Evolutionary conservation across 2,888 invertebrate species (phyloP).

Genomic region (Cyaniris semiargus): DNA sequence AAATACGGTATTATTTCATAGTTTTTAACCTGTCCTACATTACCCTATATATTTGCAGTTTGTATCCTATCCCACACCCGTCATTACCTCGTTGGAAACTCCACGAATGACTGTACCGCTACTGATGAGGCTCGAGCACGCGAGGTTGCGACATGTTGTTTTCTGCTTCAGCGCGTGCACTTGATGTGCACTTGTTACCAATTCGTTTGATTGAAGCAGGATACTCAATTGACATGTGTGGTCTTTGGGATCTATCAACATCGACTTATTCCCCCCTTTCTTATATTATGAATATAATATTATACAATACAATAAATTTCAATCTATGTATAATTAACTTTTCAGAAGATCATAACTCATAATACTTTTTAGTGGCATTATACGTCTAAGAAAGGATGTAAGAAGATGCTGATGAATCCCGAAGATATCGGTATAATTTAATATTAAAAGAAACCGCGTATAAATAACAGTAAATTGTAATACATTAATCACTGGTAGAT

Average conservation of each 20-base stretch:
- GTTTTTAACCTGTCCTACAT: neutral
- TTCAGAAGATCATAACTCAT: too few species aligned
- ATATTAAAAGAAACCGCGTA: conserved; percentile 14
- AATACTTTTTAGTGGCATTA: too few species aligned
- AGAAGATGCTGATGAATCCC: neutral
- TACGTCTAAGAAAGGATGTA: too few species aligned
- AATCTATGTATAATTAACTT: too few species aligned
- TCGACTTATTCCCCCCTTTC: too few species aligned
- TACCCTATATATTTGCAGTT: neutral
- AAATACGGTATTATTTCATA: too few species aligned
- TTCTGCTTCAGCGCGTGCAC: conserved; percentile 8
- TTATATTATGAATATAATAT: too few species aligned
- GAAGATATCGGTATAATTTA: neutral
- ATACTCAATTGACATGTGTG: neutral
- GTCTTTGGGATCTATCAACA: neutral
- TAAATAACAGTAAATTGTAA: conserved; percentile 8
- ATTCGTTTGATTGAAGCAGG: neutral
- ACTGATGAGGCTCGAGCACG: neutral
- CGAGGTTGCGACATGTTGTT: conserved; percentile 10
- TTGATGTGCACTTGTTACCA: neutral
- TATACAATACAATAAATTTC: too few species aligned
- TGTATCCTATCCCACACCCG: neutral
- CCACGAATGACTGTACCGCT: neutral
- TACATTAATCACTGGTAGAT: neutral
- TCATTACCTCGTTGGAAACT: neutral